Base-by-base conservation (phyloP, 2,888 invertebrate genomes). In the Tetragonisca angustula region DNA sequence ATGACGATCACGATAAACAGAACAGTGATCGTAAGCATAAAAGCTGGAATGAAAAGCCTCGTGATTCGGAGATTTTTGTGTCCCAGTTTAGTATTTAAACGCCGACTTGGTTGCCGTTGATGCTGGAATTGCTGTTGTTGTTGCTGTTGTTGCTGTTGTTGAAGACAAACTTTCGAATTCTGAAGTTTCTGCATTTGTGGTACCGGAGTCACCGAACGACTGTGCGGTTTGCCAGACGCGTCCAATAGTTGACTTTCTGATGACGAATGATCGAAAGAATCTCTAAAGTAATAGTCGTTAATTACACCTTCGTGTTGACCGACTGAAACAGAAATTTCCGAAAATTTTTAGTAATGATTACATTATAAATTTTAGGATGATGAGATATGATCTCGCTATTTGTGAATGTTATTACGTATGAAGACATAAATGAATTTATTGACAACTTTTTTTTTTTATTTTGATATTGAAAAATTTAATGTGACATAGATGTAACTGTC, bases 261-360 rank as follows among this genome's bases (percentile, higher is more conserved):
- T 49, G 97, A 97, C 68, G 97, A 97, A 93, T 97, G 97, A 93
- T 97, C 97, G 91, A 97, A 96, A 90, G 97, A 97, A 94, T 97
- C 97, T 56, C 97, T 96, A 92, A 97, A 96, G 94, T 96, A 96
- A 94, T 97, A 97, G 92, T 97, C 97, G 90, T 95, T 95, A 92
- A 93, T 88, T 80, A 94, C 94, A 65, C 93, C 92, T 69, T 94
- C 94, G 84, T 92, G 91, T 72, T 93, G 93, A 50, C 93, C 93
- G 82, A 94, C 94, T 94, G 92, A 77, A 92, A 93, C 91, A 89
- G 70, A 87, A 84, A 81, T 70, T 24, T 32, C 21, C 36, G 19
- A 6, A 56, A 71, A 68, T 27, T 64, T 56, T 65, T 59, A 54
- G 27, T 73, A 36, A 27, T 27, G 27, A n/a, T 27, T 32, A n/a